Percentiles rank a stretch among this genome's conserved stretches.
phyloP scores from a whole-genome alignment of 1,140 invertebrate genomes.

The Parapsyche elsis region DNA sequence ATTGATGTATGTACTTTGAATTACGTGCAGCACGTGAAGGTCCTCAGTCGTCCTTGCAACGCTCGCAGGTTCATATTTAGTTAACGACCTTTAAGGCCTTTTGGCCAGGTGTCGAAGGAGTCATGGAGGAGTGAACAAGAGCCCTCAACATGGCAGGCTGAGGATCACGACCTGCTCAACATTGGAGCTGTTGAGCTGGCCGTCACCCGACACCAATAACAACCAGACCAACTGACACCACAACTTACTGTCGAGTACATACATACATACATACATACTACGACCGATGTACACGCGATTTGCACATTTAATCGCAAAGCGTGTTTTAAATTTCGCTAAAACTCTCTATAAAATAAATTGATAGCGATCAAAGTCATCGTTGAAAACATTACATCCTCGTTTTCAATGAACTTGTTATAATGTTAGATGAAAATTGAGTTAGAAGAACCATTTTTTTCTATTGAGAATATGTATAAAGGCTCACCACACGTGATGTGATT shows the following conservation, averaged over 20 bases:
- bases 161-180: background rate
- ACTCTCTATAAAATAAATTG: no score
- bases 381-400: no score
- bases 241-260: background rate
- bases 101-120: constrained; percentile 6
- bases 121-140: background rate
- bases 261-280: background rate
- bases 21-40: constrained; percentile 7
- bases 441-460: no score
- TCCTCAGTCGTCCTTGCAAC: background rate
- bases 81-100: background rate
- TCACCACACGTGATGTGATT: no score
- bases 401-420: no score
- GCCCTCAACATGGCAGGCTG: background rate
- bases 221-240: background rate
- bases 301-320: background rate
- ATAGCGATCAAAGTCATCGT: no score
- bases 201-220: background rate
- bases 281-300: background rate
- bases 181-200: background rate
- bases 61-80: no score
- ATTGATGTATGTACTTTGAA: background rate
- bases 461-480: no score
- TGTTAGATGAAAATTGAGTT: no score
- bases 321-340: no score